A percentile compares a stretch with the other conserved stretches of the same genome.
Evolutionary conservation across 2,888 invertebrate species (phyloP).

Genomic region (Mythimna vitellina): DNA sequence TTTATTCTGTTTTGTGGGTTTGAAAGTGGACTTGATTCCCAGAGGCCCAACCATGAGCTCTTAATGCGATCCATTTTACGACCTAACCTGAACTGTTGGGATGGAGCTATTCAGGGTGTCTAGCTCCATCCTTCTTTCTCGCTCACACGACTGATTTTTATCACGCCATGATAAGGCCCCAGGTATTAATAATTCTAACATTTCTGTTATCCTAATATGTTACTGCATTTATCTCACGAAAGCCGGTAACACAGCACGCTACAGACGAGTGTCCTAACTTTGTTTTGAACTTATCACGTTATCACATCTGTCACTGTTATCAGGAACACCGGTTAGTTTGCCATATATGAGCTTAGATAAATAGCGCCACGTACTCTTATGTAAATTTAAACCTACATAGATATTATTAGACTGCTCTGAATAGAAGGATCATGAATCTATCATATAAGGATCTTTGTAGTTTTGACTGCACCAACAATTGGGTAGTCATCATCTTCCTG

Average conservation of each 20-base stretch:
- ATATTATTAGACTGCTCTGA: conserved; percentile 6
- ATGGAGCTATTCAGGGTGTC: no score
- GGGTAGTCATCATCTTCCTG: no score
- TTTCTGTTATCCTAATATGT: not conserved
- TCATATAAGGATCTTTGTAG: no score
- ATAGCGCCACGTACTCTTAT: conserved; percentile 43
- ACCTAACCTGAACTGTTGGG: no score
- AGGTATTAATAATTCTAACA: not conserved
- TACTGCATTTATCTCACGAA: not conserved
- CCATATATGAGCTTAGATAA: conserved; percentile 52
- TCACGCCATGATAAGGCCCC: no score
- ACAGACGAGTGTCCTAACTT: conserved; percentile 38
- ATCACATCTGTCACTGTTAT: conserved; percentile 68
- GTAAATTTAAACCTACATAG: not conserved
- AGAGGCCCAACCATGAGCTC: no score
- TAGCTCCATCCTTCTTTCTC: no score
- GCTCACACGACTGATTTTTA: no score
- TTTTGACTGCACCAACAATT: no score
- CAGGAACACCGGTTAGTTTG: conserved; percentile 41
- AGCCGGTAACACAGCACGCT: conserved; percentile 23
- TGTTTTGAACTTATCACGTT: conserved; percentile 63
- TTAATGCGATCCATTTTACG: no score
- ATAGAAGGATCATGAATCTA: not conserved
- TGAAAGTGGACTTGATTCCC: not conserved
- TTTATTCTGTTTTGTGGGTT: not conserved